These are phyloP conservation scores for Rambutsinella grinnellia DNA, from an alignment of 2,888 invertebrate genomes.

Conservation along the genomic window DNA sequence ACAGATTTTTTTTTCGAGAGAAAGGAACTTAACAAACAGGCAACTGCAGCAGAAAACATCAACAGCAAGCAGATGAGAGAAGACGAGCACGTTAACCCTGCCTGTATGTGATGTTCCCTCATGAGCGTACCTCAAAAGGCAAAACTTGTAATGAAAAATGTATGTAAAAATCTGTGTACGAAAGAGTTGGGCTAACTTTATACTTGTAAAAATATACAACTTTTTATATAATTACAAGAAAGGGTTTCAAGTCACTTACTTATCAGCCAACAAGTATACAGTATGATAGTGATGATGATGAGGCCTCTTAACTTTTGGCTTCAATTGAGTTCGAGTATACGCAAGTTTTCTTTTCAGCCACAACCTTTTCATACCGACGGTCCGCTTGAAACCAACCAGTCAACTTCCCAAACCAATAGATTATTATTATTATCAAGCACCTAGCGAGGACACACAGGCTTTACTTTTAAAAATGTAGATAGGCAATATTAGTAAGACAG, in stretches of 20 bases:
- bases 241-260: not conserved
- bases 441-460: conserved; percentile 32
- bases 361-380: conserved; percentile 18
- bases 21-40: conserved; percentile 39
- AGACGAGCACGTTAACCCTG: conserved; percentile 65
- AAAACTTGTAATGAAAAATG: not conserved
- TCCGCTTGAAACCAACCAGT: conserved; percentile 3
- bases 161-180: not conserved
- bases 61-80: conserved; percentile 48
- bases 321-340: not conserved
- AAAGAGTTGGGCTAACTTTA: no score
- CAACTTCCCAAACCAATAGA: conserved; percentile 18
- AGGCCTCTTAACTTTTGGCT: not conserved
- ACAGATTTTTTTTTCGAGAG: conserved; percentile 21
- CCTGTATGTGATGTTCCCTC: conserved; percentile 42
- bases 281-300: no score
- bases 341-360: conserved; percentile 5
- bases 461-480: not conserved
- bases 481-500: conserved; percentile 19
- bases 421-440: conserved; percentile 40
- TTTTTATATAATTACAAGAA: not conserved
- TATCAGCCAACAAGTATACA: not conserved
- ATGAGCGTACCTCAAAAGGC: conserved; percentile 38
- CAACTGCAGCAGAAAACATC: conserved; percentile 32
- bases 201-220: not conserved